Evolutionary conservation across 2,113 vertebrate genomes (phyloP).

Genomic region (Oryzias curvinotus): DNA sequence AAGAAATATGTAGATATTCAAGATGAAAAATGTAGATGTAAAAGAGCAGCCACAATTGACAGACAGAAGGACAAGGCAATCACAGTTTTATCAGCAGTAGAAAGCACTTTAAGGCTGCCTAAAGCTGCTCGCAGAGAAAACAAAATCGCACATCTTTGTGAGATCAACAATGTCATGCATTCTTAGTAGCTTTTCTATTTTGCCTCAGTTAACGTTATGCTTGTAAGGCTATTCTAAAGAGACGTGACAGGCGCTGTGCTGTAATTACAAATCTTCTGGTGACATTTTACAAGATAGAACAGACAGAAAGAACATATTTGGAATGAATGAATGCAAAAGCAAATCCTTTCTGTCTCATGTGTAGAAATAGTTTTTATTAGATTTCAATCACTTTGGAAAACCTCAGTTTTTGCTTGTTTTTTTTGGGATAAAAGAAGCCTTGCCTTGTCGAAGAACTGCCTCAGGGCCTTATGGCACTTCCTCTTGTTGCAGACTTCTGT

Average conservation of each 20-base stretch:
- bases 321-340: constrained; percentile 41
- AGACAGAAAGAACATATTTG: constrained; percentile 36
- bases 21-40: not conserved
- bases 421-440: constrained; percentile 20
- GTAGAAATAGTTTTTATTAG: no score
- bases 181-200: constrained; percentile 8
- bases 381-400: constrained; percentile 9
- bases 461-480: constrained; percentile 97
- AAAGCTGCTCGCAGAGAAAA: constrained; percentile 15
- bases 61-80: not conserved
- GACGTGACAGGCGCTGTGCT: constrained; percentile 11
- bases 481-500: constrained; percentile 94
- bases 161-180: constrained; percentile 16
- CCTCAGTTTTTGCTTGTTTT: constrained; percentile 5
- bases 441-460: constrained; percentile 98
- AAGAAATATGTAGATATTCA: not conserved
- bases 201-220: constrained; percentile 1
- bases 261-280: constrained; percentile 38
- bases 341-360: no score
- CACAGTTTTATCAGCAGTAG: constrained; percentile 18
- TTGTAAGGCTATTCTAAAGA: constrained; percentile 17
- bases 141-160: constrained; percentile 9
- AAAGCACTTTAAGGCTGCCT: constrained; percentile 16
- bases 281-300: constrained; percentile 16
- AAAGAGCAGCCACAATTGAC: not conserved